Evolutionary conservation across 2,113 vertebrate genomes (phyloP).

Genomic region (Phalacrocorax brasilianus): DNA sequence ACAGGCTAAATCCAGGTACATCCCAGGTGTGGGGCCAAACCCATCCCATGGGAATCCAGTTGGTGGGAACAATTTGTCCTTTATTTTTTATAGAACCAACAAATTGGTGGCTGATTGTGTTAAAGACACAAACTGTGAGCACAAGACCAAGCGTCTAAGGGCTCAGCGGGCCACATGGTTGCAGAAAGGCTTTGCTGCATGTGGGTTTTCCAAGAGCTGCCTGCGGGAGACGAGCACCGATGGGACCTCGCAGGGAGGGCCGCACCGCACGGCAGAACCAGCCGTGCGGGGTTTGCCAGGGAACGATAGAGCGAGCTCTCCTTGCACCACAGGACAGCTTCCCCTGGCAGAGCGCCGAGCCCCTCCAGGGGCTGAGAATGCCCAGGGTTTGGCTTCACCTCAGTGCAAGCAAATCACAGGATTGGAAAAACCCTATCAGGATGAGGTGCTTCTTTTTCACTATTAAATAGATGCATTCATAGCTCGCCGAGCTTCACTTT

Average conservation of each 20-base stretch:
- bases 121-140: not conserved
- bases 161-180: not conserved
- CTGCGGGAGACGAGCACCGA: not conserved
- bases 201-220: not conserved
- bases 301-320: not conserved
- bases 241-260: not conserved
- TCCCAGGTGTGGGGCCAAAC: not conserved
- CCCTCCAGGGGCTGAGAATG: not conserved
- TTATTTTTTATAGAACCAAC: not conserved
- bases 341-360: not conserved
- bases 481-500: not conserved
- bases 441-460: not conserved
- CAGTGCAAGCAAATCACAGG: not conserved
- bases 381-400: not conserved
- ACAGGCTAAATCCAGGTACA: not conserved
- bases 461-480: not conserved
- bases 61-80: not conserved
- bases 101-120: not conserved
- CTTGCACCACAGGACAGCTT: not conserved
- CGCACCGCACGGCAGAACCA: not conserved
- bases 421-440: not conserved
- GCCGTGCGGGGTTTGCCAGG: rapidly evolving
- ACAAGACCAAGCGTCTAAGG: not conserved
- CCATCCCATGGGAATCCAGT: not conserved
- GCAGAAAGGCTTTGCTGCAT: not conserved